Conservation (phyloP, 2,888 invertebrate species). For the Chloroclysta siterata region DNA sequence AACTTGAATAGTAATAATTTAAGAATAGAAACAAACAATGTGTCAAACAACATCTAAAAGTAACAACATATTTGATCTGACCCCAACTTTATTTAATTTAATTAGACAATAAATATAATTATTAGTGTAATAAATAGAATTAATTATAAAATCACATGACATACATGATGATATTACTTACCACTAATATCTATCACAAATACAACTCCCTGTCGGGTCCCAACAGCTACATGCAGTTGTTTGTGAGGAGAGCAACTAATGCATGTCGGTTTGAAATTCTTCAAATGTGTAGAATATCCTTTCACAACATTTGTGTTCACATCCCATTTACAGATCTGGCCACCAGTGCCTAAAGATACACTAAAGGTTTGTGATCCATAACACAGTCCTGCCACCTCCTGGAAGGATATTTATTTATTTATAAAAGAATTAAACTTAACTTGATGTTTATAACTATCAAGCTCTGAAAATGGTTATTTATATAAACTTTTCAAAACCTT, state of each 20-base stretch:
- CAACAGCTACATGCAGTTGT: constrained; percentile 67
- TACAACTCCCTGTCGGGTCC: constrained; percentile 78
- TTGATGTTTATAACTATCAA: no score
- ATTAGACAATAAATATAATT: no score
- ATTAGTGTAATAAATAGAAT: no score
- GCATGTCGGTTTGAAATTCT: constrained; percentile 64
- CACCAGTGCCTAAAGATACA: constrained; percentile 77
- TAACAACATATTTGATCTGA: no score
- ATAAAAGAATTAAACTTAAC: neutral
- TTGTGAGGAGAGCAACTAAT: constrained; percentile 70
- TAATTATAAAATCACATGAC: no score
- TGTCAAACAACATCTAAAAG: no score
- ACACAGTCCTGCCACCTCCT: constrained; percentile 76
- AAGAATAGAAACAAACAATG: no score
- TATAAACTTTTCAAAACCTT: no score
- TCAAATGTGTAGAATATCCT: constrained; percentile 56
- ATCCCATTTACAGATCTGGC: constrained; percentile 82
- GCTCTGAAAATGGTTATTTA: no score
- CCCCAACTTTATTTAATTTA: no score
- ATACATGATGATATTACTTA: no score
- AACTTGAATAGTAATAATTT: no score
- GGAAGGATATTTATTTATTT: constrained; percentile 45
- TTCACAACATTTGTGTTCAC: constrained; percentile 76
- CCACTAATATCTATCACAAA: constrained; percentile 71
- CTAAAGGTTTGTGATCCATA: constrained; percentile 74